Conservation (phyloP, 1,140 invertebrate species). For the Tetramorium parvispinum region DNA sequence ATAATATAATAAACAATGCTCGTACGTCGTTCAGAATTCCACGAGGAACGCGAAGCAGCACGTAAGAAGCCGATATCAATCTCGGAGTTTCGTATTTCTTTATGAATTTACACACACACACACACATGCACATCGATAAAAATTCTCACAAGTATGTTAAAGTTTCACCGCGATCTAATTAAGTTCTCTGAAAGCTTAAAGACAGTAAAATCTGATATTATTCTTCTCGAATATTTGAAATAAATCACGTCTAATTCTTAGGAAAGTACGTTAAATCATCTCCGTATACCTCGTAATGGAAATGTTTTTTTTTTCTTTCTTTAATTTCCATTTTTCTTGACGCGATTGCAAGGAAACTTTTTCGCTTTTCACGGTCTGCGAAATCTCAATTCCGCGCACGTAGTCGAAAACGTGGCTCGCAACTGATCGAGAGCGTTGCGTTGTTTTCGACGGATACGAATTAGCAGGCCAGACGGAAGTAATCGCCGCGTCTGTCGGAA, state of each 20-base stretch:
- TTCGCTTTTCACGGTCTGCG: constrained; percentile 3
- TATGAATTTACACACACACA: not conserved
- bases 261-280: not conserved
- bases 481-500: not conserved
- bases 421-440: not conserved
- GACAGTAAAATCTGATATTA: not conserved
- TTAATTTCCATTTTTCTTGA: not conserved
- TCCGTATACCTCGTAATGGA: not conserved
- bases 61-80: not conserved
- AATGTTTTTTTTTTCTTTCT: not conserved
- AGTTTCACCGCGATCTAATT: not conserved
- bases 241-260: not conserved
- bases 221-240: not conserved
- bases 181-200: not conserved
- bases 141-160: not conserved
- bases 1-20: not conserved
- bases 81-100: not conserved
- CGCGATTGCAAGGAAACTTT: not conserved
- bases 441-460: constrained; percentile 9
- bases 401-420: not conserved
- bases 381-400: not conserved
- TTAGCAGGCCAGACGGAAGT: not conserved
- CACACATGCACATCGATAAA: not conserved
- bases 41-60: too few species aligned
- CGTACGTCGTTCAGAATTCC: not conserved